Base-by-base conservation (phyloP, 2,113 vertebrate species). In the Sylvilagus bachmani region DNA sequence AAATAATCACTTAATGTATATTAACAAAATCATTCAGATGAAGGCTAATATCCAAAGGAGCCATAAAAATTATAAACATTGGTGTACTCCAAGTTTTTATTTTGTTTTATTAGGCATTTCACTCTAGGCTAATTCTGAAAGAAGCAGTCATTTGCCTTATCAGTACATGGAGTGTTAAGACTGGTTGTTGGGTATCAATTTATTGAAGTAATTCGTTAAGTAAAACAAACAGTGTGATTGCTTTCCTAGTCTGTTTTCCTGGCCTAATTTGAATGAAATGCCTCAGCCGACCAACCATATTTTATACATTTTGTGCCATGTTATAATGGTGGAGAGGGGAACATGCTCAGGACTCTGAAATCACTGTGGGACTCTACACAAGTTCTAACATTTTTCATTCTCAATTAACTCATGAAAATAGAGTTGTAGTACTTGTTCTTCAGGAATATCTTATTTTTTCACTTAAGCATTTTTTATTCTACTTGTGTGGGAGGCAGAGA, bases 81-180 rank as follows among this genome's bases (percentile, higher is more conserved):
- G 3, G 3, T 62, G 55, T 33, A 36, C 38, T 78, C 27, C 90
- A 19, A 83, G 27, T 44, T 71, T 55, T 78, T 78, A 7, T 82
- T 71, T 71, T 67, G 17, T 83, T 81, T 86, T 38, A 24, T 25
- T 64, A 86, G 38, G 3, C 2, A 62, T 89, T 93, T 95, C 29
- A 91, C 64, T 77, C 36, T 82, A 91, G 93, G 17, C 38, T 29
- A 81, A 93, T 91, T 82, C 38, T 85, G 25, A 78, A 91, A 29
- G 25, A 74, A 92, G 4, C 0, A 66, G 17, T 66, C 70, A 82
- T 86, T 71, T 61, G 11, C 38, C 92, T 93, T 85, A 13, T 67
- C 66, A 93, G 31, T 69, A 89, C 16, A 17, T 64, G 55, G 49
- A 75, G 31, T 17, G 77, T 0, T 29, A 53, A 89, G 44, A 75